Conservation (phyloP, 2,888 invertebrate genomes). For the Lithodes maja region DNA sequence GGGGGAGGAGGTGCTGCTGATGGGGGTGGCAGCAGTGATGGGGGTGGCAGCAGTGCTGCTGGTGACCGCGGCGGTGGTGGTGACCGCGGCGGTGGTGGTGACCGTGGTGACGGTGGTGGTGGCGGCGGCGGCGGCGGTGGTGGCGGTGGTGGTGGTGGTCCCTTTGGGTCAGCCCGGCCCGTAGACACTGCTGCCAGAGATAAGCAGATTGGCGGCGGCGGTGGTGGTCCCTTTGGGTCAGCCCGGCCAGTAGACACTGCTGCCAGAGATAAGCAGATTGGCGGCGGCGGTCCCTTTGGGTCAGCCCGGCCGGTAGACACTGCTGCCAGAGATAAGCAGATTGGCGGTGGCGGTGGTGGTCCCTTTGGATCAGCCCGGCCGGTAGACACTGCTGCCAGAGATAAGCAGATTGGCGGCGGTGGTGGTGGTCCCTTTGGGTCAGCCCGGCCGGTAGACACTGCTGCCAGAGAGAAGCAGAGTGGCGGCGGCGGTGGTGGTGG, state of each 20-base stretch:
- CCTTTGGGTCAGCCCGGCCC: not conserved
- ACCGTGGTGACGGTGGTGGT: not conserved
- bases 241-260: slow-evolving; percentile 90
- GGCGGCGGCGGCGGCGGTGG: not conserved
- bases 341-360: slow-evolving; percentile 74
- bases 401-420: slow-evolving; percentile 83
- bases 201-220: not conserved
- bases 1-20: slow-evolving; percentile 14
- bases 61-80: not conserved
- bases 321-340: slow-evolving; percentile 90
- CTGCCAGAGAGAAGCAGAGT: slow-evolving; percentile 83
- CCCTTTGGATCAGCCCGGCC: slow-evolving; percentile 93
- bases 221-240: slow-evolving; percentile 79
- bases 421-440: slow-evolving; percentile 74
- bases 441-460: slow-evolving; percentile 95
- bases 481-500: slow-evolving; percentile 22
- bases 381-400: slow-evolving; percentile 92
- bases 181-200: not conserved
- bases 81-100: not conserved
- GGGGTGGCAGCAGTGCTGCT: not conserved
- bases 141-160: slow-evolving; percentile 7
- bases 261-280: not conserved
- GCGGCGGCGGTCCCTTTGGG: slow-evolving; percentile 79
- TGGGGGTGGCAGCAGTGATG: too few species aligned
- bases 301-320: slow-evolving; percentile 96